Conservation (phyloP, 1,140 invertebrate genomes). For the Tetramorium alpestre region DNA sequence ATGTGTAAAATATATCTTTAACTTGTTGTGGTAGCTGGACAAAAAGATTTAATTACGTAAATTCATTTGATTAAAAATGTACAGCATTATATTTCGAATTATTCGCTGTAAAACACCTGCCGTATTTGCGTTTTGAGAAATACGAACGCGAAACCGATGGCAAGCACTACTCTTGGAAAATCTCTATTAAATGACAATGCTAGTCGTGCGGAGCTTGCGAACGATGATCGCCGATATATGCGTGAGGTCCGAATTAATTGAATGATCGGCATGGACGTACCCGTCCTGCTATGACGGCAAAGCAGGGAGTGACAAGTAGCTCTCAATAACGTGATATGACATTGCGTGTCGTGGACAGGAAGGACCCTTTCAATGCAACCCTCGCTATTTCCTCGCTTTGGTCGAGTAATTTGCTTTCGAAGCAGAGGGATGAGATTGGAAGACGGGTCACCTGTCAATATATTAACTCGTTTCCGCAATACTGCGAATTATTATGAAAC, state of each 20-base stretch:
- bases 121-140: slow-evolving; percentile 1
- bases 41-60: neutral
- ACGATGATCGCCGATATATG: slow-evolving; percentile 65
- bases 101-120: neutral
- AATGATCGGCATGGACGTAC: slow-evolving; percentile 76
- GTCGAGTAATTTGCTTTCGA: slow-evolving; percentile 75
- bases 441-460: slow-evolving; percentile 71
- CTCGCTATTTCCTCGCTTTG: slow-evolving; percentile 75
- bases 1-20: neutral
- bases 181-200: slow-evolving; percentile 63
- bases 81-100: neutral
- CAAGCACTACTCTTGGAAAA: slow-evolving; percentile 42
- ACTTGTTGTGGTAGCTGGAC: neutral
- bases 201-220: slow-evolving; percentile 55
- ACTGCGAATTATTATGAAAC: slow-evolving; percentile 63
- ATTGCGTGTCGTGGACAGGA: slow-evolving; percentile 79
- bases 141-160: slow-evolving; percentile 16
- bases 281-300: slow-evolving; percentile 71
- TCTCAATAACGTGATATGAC: slow-evolving; percentile 81
- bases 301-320: slow-evolving; percentile 79
- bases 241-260: slow-evolving; percentile 78
- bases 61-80: neutral
- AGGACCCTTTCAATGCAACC: slow-evolving; percentile 78
- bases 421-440: slow-evolving; percentile 65
- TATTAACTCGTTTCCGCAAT: slow-evolving; percentile 72